These are phyloP conservation scores for Caenorhabditis auriculariae DNA, from an alignment of 2,888 invertebrate genomes.

Conservation along the genomic window DNA sequence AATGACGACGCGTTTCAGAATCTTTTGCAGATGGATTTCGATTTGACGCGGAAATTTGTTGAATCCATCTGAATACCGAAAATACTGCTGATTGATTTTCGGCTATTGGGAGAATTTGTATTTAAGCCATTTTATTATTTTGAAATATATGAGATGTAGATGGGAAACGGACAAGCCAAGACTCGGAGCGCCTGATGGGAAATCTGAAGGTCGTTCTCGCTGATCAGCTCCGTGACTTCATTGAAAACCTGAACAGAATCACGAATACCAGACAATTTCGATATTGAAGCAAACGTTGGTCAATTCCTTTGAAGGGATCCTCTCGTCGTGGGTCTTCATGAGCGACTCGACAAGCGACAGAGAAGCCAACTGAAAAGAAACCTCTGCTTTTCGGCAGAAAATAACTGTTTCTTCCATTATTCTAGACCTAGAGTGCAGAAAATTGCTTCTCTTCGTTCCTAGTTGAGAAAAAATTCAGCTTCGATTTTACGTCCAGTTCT, in stretches of 20 bases:
- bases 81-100: too few species aligned
- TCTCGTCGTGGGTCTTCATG: constrained; percentile 69
- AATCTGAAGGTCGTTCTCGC: constrained; percentile 92
- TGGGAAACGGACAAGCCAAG: constrained; percentile 24
- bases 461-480: too few species aligned
- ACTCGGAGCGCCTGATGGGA: constrained; percentile 73
- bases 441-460: too few species aligned
- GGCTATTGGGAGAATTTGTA: not conserved
- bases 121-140: not conserved
- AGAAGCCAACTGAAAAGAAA: constrained; percentile 11
- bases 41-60: constrained; percentile 10
- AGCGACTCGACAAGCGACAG: constrained; percentile 66
- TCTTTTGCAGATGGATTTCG: constrained; percentile 67
- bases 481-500: too few species aligned
- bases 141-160: constrained; percentile 23
- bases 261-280: not conserved
- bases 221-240: constrained; percentile 86
- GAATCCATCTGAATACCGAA: constrained; percentile 21
- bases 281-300: not conserved
- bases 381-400: not conserved
- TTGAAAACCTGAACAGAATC: constrained; percentile 66
- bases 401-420: too few species aligned
- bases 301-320: not conserved
- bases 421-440: too few species aligned
- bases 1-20: constrained; percentile 69